Evolutionary conservation across 2,113 vertebrate species (phyloP).

Genomic region (Beaufortia kweichowensis): DNA sequence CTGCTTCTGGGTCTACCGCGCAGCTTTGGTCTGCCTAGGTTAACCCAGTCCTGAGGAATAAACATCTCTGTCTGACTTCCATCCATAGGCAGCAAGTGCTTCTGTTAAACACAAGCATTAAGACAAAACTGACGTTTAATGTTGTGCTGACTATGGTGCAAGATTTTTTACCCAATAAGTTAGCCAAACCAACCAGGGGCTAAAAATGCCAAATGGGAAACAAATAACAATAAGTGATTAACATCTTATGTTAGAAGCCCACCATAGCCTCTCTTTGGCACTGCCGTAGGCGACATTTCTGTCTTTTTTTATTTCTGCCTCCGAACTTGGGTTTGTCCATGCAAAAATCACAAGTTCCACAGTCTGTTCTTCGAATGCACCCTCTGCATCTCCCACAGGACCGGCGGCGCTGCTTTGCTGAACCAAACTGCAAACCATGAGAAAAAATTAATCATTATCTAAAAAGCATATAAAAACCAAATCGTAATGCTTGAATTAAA

Average conservation of each 20-base stretch:
- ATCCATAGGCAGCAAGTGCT: slow-evolving; percentile 75
- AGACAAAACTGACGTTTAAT: slow-evolving; percentile 21
- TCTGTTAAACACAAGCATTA: slow-evolving; percentile 62
- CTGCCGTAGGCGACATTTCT: slow-evolving; percentile 86
- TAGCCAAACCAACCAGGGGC: too few species aligned
- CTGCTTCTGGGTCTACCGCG: slow-evolving; percentile 65
- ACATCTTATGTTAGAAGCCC: too few species aligned
- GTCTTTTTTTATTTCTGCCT: slow-evolving; percentile 87
- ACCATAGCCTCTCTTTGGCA: slow-evolving; percentile 88
- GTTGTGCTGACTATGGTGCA: too few species aligned
- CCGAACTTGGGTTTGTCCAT: slow-evolving; percentile 89
- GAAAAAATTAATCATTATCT: not conserved
- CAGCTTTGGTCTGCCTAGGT: slow-evolving; percentile 60
- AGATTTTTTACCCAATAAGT: too few species aligned
- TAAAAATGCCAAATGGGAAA: too few species aligned
- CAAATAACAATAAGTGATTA: too few species aligned
- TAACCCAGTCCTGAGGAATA: slow-evolving; percentile 46
- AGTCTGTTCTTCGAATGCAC: slow-evolving; percentile 81
- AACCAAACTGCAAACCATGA: slow-evolving; percentile 60
- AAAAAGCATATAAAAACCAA: not conserved
- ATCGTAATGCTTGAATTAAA: not conserved
- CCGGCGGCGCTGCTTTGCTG: slow-evolving; percentile 73
- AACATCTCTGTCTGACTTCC: slow-evolving; percentile 56
- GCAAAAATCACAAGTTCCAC: slow-evolving; percentile 87
- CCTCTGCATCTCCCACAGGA: slow-evolving; percentile 83